Evolutionary conservation across 1,140 invertebrate genomes (phyloP).

Genomic region (Drosophila grimshawi): DNA sequence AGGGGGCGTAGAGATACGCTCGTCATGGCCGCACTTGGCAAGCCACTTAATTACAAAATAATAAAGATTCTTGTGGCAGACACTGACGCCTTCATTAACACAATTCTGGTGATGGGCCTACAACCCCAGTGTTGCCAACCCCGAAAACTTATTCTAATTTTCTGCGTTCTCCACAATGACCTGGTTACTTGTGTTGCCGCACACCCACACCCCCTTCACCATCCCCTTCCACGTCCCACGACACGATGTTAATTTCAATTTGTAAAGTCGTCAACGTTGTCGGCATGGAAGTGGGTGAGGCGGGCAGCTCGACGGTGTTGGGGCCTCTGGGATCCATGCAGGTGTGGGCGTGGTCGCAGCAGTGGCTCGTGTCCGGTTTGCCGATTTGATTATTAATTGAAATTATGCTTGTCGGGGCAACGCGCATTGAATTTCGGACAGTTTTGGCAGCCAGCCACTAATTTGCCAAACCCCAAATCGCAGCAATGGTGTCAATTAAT

Average conservation of each 20-base stretch:
- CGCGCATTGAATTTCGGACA: slow-evolving; percentile 76
- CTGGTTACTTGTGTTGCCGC: slow-evolving; percentile 65
- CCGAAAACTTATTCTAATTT: slow-evolving; percentile 66
- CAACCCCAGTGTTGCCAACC: background rate
- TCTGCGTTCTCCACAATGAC: slow-evolving; percentile 67
- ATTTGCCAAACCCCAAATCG: slow-evolving; percentile 30
- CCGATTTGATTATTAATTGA: slow-evolving; percentile 79
- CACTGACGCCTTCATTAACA: slow-evolving; percentile 69
- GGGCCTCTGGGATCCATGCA: slow-evolving; percentile 1
- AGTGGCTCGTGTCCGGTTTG: slow-evolving; percentile 51
- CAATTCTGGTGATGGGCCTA: slow-evolving; percentile 53
- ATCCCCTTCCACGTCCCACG: slow-evolving; percentile 6
- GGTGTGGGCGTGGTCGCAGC: background rate
- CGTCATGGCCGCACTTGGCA: slow-evolving; percentile 53
- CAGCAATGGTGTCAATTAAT: slow-evolving; percentile 45
- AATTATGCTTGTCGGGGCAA: slow-evolving; percentile 68
- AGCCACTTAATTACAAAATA: slow-evolving; percentile 82
- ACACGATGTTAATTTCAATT: slow-evolving; percentile 74
- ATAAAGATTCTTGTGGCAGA: slow-evolving; percentile 75
- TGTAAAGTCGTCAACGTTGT: slow-evolving; percentile 44
- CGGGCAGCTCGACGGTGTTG: too few species aligned
- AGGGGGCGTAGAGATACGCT: background rate
- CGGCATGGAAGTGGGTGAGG: background rate
- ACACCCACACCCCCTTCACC: background rate
- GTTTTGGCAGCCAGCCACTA: slow-evolving; percentile 62